phyloP scores from a whole-genome alignment of 92 coral and sea anemone species.

The Epizoanthus rinbou region DNA sequence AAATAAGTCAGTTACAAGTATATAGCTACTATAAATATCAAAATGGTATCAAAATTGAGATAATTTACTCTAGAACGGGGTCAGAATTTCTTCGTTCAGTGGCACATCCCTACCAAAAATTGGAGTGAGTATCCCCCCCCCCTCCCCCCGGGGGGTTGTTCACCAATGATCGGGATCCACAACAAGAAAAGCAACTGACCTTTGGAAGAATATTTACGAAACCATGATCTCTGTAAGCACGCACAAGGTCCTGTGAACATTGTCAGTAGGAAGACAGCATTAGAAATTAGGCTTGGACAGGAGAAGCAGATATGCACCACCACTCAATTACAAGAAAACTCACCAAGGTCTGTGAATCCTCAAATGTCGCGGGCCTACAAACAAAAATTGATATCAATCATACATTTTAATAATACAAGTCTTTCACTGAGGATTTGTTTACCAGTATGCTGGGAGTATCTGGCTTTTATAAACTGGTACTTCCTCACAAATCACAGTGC shows the following conservation, averaged over 20 bases:
- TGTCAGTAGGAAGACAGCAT: neutral
- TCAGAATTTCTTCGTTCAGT: too few relatives aligned
- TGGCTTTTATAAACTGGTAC: too few relatives aligned
- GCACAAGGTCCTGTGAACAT: slow-evolving; percentile 53
- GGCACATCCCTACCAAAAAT: too few relatives aligned
- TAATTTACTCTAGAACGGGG: too few relatives aligned
- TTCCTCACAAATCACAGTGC: too few relatives aligned
- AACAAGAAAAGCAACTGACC: slow-evolving; percentile 31
- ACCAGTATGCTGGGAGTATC: too few relatives aligned
- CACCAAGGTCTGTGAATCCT: slow-evolving; percentile 31
- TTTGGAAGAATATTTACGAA: slow-evolving; percentile 63
- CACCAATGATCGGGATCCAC: too few relatives aligned
- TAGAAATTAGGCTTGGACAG: neutral
- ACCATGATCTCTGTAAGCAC: slow-evolving; percentile 64
- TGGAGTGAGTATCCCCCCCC: too few relatives aligned
- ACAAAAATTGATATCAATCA: neutral
- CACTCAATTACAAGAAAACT: neutral
- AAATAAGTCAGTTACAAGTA: too few relatives aligned
- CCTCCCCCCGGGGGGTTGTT: too few relatives aligned
- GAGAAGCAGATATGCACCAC: neutral
- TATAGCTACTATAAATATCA: too few relatives aligned
- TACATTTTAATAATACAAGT: neutral
- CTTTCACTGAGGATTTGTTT: neutral
- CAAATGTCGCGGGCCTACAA: slow-evolving; percentile 31
- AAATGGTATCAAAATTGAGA: too few relatives aligned